Percentiles rank a stretch among this genome's conserved stretches.
Evolutionary conservation across 35 echinoderm and acorn worm species (phyloP).

Genomic region (Holothuria glaberrima): DNA sequence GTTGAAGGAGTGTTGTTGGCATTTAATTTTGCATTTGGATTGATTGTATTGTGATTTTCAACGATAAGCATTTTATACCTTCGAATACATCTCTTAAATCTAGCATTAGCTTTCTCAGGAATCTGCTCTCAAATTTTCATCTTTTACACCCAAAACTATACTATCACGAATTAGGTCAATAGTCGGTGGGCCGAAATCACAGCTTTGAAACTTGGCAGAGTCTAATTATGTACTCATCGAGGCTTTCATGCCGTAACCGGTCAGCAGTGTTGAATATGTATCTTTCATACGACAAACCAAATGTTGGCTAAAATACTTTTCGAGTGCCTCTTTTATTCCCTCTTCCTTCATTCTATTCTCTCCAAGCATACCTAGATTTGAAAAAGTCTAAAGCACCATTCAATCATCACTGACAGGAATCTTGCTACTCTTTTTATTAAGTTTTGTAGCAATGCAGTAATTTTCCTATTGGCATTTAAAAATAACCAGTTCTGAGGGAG

Average conservation of each 20-base stretch:
- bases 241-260: constrained; percentile 22
- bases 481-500: constrained; percentile 8
- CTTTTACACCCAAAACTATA: neutral
- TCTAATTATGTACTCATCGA: no score
- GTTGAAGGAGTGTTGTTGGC: neutral
- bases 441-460: constrained; percentile 41
- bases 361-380: constrained; percentile 41
- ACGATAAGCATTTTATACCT: no score
- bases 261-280: constrained; percentile 56
- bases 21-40: neutral
- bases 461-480: constrained; percentile 54
- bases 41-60: no score
- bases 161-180: neutral
- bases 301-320: constrained; percentile 42
- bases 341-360: constrained; percentile 40
- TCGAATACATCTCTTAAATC: neutral
- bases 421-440: neutral
- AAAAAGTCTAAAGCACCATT: constrained; percentile 46
- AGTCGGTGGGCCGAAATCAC: neutral
- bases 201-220: neutral
- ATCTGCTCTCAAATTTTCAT: neutral
- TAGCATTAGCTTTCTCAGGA: neutral
- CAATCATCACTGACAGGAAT: constrained; percentile 24
- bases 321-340: neutral
- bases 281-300: constrained; percentile 59